Base-by-base conservation (phyloP, 92 coral and sea anemone species). In the Parazoanthus swiftii region DNA sequence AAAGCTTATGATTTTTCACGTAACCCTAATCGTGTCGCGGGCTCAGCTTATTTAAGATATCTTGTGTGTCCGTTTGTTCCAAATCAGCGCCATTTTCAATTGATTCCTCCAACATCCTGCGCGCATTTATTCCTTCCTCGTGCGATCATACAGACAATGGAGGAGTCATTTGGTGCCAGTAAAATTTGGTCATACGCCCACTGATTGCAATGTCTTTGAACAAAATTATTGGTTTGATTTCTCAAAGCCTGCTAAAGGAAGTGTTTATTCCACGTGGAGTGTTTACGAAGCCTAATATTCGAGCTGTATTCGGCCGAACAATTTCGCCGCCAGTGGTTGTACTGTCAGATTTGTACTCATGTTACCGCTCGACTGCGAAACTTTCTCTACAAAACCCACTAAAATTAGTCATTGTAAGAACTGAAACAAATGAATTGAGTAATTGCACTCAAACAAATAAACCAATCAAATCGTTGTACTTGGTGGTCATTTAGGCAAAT, bases 301-400 rank as follows among this genome's bases (percentile, higher is more conserved):
- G 78, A 74, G 78, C 78, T 26, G 78, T 74, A 29, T 74, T 74
- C 36, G 43, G 44, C 80, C 80, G 80, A 76, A 76, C 80, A 14
- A 26, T 25, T 76, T 14, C 1, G 51, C 80, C 80, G 50, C 23
- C 50, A 75, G 50, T 35, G 50, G 79, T 36, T 75, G 43, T 75
- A 51, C 50, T 75, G 79, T 75, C 54, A 75, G 18, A 36, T 13
- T 75, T 29, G 33, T 29, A 9, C 21, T 75, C 48, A 37, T 39
- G 42, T 39, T 2, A 4, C 42, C 4, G 42, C 42, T 2, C 42
- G 42, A 39, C 4, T 4, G 42, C 76, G 21, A 74, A 74, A 29
- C 77, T 46, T 74, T 74, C 44, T 18, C 77, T 37, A 74, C 42
- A 74, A 74, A 74, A 5, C 44, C 73, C 8, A 67, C n/a, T 67